These are phyloP conservation scores for Hemicordylus capensis DNA, from an alignment of 2,113 vertebrate species.

Conservation along the genomic window DNA sequence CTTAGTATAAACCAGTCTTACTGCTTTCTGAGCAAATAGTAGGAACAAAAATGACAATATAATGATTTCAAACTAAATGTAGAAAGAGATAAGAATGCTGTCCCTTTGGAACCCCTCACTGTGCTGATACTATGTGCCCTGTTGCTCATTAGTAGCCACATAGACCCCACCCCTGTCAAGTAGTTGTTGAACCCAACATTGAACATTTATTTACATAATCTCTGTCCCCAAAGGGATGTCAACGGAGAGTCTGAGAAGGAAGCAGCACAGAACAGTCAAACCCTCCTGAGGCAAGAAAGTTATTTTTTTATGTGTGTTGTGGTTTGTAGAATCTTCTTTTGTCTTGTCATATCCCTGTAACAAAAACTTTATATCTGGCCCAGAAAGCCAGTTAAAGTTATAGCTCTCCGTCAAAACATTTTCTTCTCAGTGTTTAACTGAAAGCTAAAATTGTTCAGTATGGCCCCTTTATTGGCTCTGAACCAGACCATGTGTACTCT, in stretches of 20 bases:
- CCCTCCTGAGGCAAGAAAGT: conserved; percentile 62
- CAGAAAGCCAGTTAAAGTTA: conserved; percentile 39
- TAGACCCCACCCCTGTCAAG: conserved; percentile 33
- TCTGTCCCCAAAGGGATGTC: conserved; percentile 70
- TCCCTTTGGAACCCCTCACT: conserved; percentile 12
- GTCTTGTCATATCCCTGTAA: conserved; percentile 62
- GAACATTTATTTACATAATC: conserved; percentile 69
- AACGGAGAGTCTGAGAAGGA: conserved; percentile 64
- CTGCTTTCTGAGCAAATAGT: conserved; percentile 16
- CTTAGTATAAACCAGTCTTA: conserved; percentile 6
- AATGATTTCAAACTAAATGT: conserved; percentile 34
- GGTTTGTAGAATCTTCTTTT: conserved; percentile 58
- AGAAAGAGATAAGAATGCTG: neutral
- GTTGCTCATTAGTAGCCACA: neutral
- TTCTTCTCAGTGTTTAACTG: conserved; percentile 1
- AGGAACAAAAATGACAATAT: conserved; percentile 13
- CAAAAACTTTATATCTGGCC: conserved; percentile 40
- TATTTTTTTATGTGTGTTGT: conserved; percentile 64
- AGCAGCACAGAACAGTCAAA: conserved; percentile 60
- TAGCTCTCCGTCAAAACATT: conserved; percentile 41
- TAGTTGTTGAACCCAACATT: conserved; percentile 51
- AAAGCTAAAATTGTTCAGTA: conserved; percentile 45
- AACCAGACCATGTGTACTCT: neutral
- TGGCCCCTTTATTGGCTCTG: conserved; percentile 14
- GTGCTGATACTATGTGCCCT: neutral